Evolutionary conservation across 2,888 invertebrate species (phyloP), one percentile per base, ranked within the genome.

Genomic region (Danaus chrysippus): DNA sequence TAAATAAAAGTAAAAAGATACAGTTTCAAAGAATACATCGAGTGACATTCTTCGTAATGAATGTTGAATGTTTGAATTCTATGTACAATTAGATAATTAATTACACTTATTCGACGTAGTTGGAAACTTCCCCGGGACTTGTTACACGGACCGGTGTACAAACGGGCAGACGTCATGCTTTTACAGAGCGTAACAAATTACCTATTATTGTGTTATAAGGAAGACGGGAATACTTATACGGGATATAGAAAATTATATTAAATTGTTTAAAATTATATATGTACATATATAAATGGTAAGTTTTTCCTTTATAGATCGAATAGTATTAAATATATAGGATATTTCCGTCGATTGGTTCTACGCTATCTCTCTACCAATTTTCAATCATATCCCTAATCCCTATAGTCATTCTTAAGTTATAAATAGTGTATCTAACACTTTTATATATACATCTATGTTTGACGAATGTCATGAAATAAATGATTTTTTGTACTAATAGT

Each of bases 151-250:
- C 46, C 49, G 49, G 49, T 49, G 17, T 49, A 17, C 49, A 17
- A 49, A 49, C 49, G 17, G 15, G 17, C 49, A 49, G 49, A 17
- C 49, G 49, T 49, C 49, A 49, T 49, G 17, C 46, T 15, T 46
- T 46, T 49, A 10, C 49, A 17, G 49, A 49, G 49, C 49, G 49
- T 49, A 49, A 49, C 49, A 49, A 49, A 49, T 49, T 49, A 49
- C 49, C 17, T 15, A 49, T 15, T 49, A 17, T 49, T 49, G 49
- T 49, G 49, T 10, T 17, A 49, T 6, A 49, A 17, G 49, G 17
- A 49, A 49, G 49, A 49, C 49, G 10, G 49, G 49, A 17, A 49
- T 17, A 49, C 8, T 11, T 49, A 15, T 17, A 49, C 49, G 17
- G 49, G 49, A 10, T 17, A 17, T 49, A 49, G 49, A 49, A 49